Evolutionary conservation across 2,797 vertebrate species (phyloP), one percentile per base, ranked within the genome.

Genomic region (Galagoides demidoff): DNA sequence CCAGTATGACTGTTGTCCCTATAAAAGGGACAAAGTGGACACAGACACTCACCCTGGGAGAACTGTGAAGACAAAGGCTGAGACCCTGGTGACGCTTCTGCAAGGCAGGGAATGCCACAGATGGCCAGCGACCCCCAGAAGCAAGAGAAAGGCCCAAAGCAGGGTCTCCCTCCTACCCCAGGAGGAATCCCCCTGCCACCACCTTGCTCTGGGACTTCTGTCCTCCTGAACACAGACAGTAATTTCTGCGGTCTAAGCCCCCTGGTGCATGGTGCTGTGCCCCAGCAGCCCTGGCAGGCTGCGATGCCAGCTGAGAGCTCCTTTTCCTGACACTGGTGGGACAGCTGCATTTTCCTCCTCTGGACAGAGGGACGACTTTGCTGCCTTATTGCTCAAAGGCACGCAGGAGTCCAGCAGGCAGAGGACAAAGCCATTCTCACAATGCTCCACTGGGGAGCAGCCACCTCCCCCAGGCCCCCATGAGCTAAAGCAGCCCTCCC

Each of bases 1-100:
- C 43, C 39, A n/a, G 0, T 0, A 19, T 16, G 59, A 52, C 63
- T 9, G 22, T 9, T 81, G 5, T 76, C 63, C 17, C 71, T 25
- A 22, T 19, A 45, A 61, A 64, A 71, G 19, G 43, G 34, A 27
- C 23, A 8, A n/a, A 59, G 25, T 19, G 14, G 43, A 57, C 17
- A 16, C 10, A 66, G 43, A n/a, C 2, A 0, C 0, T 2, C 78
- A 4, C 43, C n/a, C 0, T 0, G 2, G 1, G 1, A 52, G 43
- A 64, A n/a, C 4, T 0, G 0, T 70, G 13, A 63, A 45, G 55
- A 29, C 45, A n/a, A 68, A 64, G 59, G 64, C 29, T 7, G 83
- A 52, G 66, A 25, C 10, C 0, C 0, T 1, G 9, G 20, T 31
- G 70, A 9, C 2, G 2, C 10, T 10, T 20, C 59, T 49, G 19